Evolutionary conservation across 2,888 invertebrate genomes (phyloP), one percentile per base, ranked within the genome.

Genomic region (Himalopsyche japonica): DNA sequence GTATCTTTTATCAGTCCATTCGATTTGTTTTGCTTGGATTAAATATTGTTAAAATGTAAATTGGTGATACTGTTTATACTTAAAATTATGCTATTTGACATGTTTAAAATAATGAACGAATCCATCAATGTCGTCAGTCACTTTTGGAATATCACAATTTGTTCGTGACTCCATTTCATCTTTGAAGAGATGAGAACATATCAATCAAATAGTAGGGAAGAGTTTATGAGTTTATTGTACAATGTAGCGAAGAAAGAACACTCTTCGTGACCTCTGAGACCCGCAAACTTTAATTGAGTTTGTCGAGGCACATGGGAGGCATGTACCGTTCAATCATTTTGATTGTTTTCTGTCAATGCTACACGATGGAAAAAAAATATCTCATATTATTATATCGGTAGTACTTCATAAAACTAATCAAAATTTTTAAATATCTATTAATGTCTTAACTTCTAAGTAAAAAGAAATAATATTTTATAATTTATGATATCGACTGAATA

Each of bases 231-330:
- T 57, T 20, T 57, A 57, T 57, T 57, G 57, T 57, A 57, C 57
- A 57, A 57, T 57, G 57, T 57, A 57, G 20, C 20, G 57, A 20
- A 8, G 57, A 57, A 57, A 24, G 57, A 57, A 57, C 57, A 79
- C 79, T 82, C 34, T 79, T 64, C 37, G 77, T 37, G 82, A 64
- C 80, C 78, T 82, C 34, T 20, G 83, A 83, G 84, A 82, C 76
- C 80, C 43, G 8, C 27, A 34, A 85, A 86, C 84, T 86, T 85
- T 83, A 86, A 86, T 86, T 85, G 86, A 86, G 86, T 86, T 86
- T 83, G 81, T 49, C 80, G 79, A 81, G 80, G 82, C 78, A 70
- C 80, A 78, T 80, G 83, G 76, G 57, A 49, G 34, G 48, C 30
- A 24, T 48, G 48, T 32, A 18, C 37, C 43, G 24, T 79, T 79